Evolutionary conservation across 2,113 vertebrate genomes (phyloP).

Genomic region (Chloropsis cyanopogon): DNA sequence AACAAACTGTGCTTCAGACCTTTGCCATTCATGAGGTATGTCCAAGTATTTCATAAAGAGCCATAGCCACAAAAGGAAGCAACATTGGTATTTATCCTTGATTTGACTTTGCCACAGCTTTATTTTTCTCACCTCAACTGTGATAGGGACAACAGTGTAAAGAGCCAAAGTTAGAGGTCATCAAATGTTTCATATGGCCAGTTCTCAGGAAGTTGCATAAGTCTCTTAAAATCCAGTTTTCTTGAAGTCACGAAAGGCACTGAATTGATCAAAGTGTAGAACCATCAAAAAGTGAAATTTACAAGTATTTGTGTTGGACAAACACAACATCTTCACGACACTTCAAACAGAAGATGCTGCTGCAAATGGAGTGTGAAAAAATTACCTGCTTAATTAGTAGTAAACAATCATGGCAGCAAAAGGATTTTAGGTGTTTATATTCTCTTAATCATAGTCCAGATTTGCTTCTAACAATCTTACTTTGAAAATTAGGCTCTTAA

Average conservation of each 20-base stretch:
- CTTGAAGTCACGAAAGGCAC: conserved; percentile 21
- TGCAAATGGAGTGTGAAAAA: conserved; percentile 67
- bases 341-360: conserved; percentile 65
- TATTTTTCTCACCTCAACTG: not conserved
- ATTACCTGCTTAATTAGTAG: conserved; percentile 51
- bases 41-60: not conserved
- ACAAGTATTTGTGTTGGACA: conserved; percentile 54
- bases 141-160: not conserved
- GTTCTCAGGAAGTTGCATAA: not conserved
- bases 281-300: conserved; percentile 56
- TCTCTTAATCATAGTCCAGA: conserved; percentile 9
- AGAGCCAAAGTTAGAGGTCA: not conserved
- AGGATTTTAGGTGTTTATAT: conserved; percentile 21
- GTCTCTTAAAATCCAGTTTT: conserved; percentile 7
- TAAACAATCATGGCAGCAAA: conserved; percentile 52
- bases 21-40: not conserved
- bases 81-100: not conserved
- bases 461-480: conserved; percentile 8
- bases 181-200: not conserved
- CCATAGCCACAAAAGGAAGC: not conserved
- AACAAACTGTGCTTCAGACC: not conserved
- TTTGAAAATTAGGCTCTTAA: not conserved
- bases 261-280: conserved; percentile 52
- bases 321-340: conserved; percentile 40
- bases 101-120: not conserved